Percentiles rank a stretch among this genome's conserved stretches.
Evolutionary conservation across 2,888 invertebrate genomes (phyloP).

Genomic region (Ceramica pisi): DNA sequence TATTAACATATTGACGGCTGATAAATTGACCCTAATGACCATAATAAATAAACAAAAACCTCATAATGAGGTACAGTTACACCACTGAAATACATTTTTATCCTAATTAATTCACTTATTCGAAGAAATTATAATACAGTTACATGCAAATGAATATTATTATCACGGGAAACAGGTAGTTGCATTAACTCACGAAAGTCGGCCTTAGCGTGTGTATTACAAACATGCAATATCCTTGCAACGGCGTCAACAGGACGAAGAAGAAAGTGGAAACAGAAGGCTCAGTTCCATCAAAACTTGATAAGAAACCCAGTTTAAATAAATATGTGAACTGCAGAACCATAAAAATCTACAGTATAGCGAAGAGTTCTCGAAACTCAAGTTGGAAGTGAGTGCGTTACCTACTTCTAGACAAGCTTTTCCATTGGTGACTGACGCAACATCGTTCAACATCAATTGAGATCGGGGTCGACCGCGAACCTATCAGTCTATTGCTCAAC

Average conservation of each 20-base stretch:
- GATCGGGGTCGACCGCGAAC: background rate
- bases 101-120: conserved; percentile 48
- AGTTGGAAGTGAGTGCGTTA: no score
- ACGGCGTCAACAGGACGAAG: conserved; percentile 65
- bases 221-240: conserved; percentile 68
- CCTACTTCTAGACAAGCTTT: no score
- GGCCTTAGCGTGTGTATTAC: conserved; percentile 50
- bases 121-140: conserved; percentile 51
- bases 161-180: conserved; percentile 60
- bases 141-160: conserved; percentile 55
- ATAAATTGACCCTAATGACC: conserved; percentile 35
- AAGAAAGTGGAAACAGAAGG: conserved; percentile 26
- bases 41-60: conserved; percentile 46
- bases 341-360: background rate
- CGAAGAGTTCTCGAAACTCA: no score
- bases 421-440: no score
- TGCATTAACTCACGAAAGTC: conserved; percentile 47
- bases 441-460: background rate
- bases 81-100: conserved; percentile 42
- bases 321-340: background rate
- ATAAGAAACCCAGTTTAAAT: background rate
- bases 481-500: background rate
- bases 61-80: conserved; percentile 31
- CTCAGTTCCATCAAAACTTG: background rate
- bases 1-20: conserved; percentile 28